phyloP scores from a whole-genome alignment of 2,113 vertebrate species.

The Sceloporus tristichus region DNA sequence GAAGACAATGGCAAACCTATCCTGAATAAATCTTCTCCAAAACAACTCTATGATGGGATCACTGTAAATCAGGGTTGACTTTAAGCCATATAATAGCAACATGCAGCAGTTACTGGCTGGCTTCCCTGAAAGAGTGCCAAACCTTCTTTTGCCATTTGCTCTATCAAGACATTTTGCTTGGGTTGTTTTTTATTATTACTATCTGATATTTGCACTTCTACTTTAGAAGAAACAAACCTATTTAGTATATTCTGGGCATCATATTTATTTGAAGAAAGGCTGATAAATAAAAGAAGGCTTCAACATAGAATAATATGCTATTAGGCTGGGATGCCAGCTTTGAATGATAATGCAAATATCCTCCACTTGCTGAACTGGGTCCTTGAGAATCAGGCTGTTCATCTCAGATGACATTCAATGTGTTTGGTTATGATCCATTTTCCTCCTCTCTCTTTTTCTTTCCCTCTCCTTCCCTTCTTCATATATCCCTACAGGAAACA shows the following conservation, averaged over 20 bases:
- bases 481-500: not conserved
- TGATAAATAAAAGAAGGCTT: not conserved
- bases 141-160: not conserved
- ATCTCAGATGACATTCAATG: not conserved
- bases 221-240: not conserved
- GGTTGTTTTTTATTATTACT: not conserved
- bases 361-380: not conserved
- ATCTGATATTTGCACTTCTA: not conserved
- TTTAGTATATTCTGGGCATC: not conserved
- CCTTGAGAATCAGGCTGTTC: not conserved
- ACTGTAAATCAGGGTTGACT: no score
- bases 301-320: not conserved
- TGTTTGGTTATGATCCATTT: not conserved
- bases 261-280: not conserved
- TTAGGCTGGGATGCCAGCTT: not conserved
- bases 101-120: not conserved
- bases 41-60: no score
- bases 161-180: not conserved
- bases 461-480: not conserved
- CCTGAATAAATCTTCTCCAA: no score
- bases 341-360: not conserved
- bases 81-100: no score
- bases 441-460: not conserved
- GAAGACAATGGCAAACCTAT: no score
- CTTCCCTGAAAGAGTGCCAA: not conserved